Evolutionary conservation across 2,797 vertebrate species (phyloP).

Genomic region (Erpetoichthys calabaricus): DNA sequence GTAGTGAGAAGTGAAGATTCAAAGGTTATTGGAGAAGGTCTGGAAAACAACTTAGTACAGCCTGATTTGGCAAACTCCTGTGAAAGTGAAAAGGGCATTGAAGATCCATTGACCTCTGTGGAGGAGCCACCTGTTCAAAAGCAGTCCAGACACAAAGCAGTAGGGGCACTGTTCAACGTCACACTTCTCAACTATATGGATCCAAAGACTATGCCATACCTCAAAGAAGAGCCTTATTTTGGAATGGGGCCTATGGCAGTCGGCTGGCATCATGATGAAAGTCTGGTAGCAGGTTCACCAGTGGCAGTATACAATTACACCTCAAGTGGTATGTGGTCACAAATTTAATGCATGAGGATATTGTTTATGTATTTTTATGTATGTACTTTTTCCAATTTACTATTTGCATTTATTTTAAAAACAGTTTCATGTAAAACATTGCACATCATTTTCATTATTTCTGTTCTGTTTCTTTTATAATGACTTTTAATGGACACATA

Average conservation of each 20-base stretch:
- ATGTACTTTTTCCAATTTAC: neutral
- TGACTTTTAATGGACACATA: too few relatives aligned
- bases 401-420: slow-evolving; percentile 9
- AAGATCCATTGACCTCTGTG: slow-evolving; percentile 27
- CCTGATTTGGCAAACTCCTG: too few relatives aligned
- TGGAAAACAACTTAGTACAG: too few relatives aligned
- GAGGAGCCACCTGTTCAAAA: slow-evolving; percentile 18
- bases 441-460: too few relatives aligned
- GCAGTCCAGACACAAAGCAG: neutral
- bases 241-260: slow-evolving; percentile 96
- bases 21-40: too few relatives aligned
- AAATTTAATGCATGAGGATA: too few relatives aligned
- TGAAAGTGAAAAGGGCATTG: slow-evolving; percentile 35
- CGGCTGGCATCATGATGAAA: slow-evolving; percentile 95
- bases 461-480: too few relatives aligned
- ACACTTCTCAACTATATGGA: slow-evolving; percentile 96
- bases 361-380: neutral
- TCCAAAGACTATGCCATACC: slow-evolving; percentile 68
- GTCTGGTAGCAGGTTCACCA: slow-evolving; percentile 71
- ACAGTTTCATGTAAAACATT: neutral
- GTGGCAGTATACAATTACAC: slow-evolving; percentile 89
- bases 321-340: slow-evolving; percentile 50
- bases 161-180: slow-evolving; percentile 59
- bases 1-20: too few relatives aligned
- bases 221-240: slow-evolving; percentile 91